Evolutionary conservation across 2,888 invertebrate genomes (phyloP).

Genomic region (Incurvaria masculella): DNA sequence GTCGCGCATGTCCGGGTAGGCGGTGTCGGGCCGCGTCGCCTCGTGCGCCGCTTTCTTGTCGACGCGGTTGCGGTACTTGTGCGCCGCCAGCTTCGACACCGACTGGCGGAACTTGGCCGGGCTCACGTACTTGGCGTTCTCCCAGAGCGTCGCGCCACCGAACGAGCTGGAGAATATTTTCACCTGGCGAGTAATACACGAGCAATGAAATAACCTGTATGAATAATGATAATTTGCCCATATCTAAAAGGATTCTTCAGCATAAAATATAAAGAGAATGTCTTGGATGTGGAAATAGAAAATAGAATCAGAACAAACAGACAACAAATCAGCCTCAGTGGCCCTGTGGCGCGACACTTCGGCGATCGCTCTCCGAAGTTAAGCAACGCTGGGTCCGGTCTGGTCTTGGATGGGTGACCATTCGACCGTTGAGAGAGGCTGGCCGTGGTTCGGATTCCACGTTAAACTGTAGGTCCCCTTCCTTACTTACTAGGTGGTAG

Average conservation of each 20-base stretch:
- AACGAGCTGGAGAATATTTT: slow-evolving; percentile 96
- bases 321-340: too few relatives aligned
- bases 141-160: slow-evolving; percentile 88
- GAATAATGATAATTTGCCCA: neutral
- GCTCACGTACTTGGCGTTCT: slow-evolving; percentile 87
- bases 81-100: slow-evolving; percentile 62
- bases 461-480: too few relatives aligned
- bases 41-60: slow-evolving; percentile 77
- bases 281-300: neutral
- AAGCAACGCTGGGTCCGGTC: too few relatives aligned
- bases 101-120: slow-evolving; percentile 82
- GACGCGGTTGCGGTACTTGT: slow-evolving; percentile 75
- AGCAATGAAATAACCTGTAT: slow-evolving; percentile 18
- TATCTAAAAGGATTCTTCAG: neutral
- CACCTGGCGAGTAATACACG: slow-evolving; percentile 69
- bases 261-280: neutral
- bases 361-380: too few relatives aligned
- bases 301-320: neutral
- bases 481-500: too few relatives aligned
- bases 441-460: too few relatives aligned
- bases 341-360: too few relatives aligned
- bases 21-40: slow-evolving; percentile 67
- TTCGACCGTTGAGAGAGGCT: too few relatives aligned
- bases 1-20: slow-evolving; percentile 69
- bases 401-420: too few relatives aligned